Evolutionary conservation across 2,888 invertebrate genomes (phyloP).

Genomic region (Eumerus sabulonum): DNA sequence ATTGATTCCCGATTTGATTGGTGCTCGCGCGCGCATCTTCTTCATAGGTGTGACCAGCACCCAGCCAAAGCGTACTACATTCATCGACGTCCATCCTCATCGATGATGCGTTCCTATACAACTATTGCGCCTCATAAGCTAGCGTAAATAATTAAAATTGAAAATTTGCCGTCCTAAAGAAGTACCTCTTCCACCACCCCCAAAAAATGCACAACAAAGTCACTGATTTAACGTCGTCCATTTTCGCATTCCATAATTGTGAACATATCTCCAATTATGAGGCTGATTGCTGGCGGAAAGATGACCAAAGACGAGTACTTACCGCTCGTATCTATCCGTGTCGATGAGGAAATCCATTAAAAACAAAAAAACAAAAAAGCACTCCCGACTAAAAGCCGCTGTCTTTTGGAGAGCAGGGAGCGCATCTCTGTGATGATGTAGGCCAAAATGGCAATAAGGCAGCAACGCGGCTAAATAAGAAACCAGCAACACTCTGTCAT

Average conservation of each 20-base stretch:
- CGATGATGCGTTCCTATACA: slow-evolving; percentile 28
- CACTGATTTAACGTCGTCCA: slow-evolving; percentile 65
- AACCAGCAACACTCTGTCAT: slow-evolving; percentile 60
- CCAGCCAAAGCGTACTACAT: slow-evolving; percentile 38
- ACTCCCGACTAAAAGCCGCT: slow-evolving; percentile 40
- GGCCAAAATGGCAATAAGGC: slow-evolving; percentile 66
- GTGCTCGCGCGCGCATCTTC: slow-evolving; percentile 49
- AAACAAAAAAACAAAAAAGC: slow-evolving; percentile 35
- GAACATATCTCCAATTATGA: slow-evolving; percentile 67
- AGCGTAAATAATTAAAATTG: slow-evolving; percentile 65
- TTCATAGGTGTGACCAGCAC: slow-evolving; percentile 62
- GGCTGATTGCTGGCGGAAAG: slow-evolving; percentile 56
- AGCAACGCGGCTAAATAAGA: slow-evolving; percentile 55
- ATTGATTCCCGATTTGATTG: slow-evolving; percentile 61
- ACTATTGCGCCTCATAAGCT: slow-evolving; percentile 59
- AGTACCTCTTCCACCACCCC: slow-evolving; percentile 9
- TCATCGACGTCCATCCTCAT: slow-evolving; percentile 41
- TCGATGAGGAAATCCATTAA: slow-evolving; percentile 52
- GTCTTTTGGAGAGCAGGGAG: slow-evolving; percentile 57
- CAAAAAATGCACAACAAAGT: slow-evolving; percentile 58
- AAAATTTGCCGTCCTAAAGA: slow-evolving; percentile 32
- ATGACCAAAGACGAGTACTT: slow-evolving; percentile 31
- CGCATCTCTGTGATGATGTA: slow-evolving; percentile 65
- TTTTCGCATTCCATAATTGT: slow-evolving; percentile 67
- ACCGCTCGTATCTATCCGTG: slow-evolving; percentile 13